Evolutionary conservation across 2,888 invertebrate species (phyloP).

Genomic region (Tenthredo mesomela): DNA sequence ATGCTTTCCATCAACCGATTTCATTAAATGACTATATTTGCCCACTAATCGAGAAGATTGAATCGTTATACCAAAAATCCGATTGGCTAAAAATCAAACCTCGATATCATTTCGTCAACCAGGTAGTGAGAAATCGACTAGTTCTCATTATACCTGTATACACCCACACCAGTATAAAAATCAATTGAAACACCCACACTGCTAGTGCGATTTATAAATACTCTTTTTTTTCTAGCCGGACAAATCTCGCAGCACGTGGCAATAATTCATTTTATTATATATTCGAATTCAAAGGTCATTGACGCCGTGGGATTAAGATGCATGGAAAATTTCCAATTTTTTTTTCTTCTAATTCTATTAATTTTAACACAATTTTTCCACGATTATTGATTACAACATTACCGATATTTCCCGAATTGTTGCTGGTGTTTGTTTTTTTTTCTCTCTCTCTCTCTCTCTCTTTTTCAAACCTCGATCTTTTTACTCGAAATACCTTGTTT

Average conservation of each 20-base stretch:
- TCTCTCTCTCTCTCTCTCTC: too few species aligned
- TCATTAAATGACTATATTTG: neutral
- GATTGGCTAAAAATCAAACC: too few species aligned
- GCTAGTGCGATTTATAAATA: constrained; percentile 39
- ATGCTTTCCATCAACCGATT: constrained; percentile 36
- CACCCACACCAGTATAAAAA: neutral
- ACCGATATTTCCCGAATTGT: too few species aligned
- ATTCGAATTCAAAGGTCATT: constrained; percentile 64
- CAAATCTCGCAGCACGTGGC: constrained; percentile 64
- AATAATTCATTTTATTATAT: constrained; percentile 65
- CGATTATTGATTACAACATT: neutral
- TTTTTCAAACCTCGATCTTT: neutral
- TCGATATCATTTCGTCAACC: neutral
- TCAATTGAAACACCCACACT: constrained; percentile 37
- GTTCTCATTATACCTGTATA: neutral
- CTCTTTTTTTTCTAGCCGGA: constrained; percentile 3
- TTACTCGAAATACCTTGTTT: neutral
- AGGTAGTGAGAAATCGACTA: neutral
- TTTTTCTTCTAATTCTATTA: neutral
- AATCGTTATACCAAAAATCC: too few species aligned
- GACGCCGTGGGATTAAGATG: constrained; percentile 57
- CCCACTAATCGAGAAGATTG: too few species aligned
- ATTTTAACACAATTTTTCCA: neutral
- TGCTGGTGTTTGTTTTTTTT: neutral
- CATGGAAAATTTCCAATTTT: constrained; percentile 24